Base-by-base conservation (phyloP, 2,888 invertebrate species). In the Oscheius sp. region DNA sequence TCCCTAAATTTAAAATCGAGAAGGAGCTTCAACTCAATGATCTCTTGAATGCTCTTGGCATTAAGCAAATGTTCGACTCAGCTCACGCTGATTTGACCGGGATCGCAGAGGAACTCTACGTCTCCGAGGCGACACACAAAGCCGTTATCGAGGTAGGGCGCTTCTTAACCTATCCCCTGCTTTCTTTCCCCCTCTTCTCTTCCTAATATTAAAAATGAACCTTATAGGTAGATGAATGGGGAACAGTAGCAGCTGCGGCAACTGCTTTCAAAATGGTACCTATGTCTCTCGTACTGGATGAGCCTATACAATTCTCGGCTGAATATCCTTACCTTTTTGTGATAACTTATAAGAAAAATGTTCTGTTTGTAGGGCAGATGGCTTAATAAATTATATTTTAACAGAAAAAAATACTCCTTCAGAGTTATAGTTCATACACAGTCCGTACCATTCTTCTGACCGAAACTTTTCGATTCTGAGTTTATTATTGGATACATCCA, bases 91-190 rank as follows among this genome's bases (percentile, higher is more conserved):
- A 72, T 36, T 36, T 74, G 4, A 62, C 59, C 1, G 72, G 68
- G 24, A 68, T 74, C 20, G 51, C 71, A 9, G 24, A 73, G 33
- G 69, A 70, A 12, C 49, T 85, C 33, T 62, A 65, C 9, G 78
- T 85, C n/a, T 77, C 77, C 2, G 67, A 78, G 24, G 82, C 80
- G 36, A 49, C 73, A 4, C 82, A 82, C 66, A 83, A 82, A 63
- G 83, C 81, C 3, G 68, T 80, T 33, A 80, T 82, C 66, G 80
- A 82, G 74, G 82, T 82, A 14, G 71, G 75, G 44, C 14, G 2
- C 20, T 41, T 41, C 14, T 36, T 14, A 36, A 8, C 14, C 14
- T 36, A 14, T 9, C 36, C 36, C 36, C 14, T 36, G 36, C 36
- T 36, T 36, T 36, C 36, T 36, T 36, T 36, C 36, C 36, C 36